Conservation (phyloP, 2,888 invertebrate genomes). For the Antheraea assamensis region DNA sequence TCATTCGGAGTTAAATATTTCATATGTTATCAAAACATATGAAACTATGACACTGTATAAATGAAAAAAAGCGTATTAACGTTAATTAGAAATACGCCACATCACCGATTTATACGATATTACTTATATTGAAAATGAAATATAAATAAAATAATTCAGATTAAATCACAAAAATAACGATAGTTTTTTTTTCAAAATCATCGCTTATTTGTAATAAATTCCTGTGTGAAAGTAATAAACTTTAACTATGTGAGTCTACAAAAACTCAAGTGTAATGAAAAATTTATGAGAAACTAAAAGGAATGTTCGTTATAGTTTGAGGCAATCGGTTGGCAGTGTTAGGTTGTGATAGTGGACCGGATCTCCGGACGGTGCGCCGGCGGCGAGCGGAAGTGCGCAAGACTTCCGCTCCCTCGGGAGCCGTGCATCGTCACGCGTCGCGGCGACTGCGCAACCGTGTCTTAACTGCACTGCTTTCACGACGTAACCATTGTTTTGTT, state of each 20-base stretch:
- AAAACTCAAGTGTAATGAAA: not conserved
- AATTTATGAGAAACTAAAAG: not conserved
- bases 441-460: constrained; percentile 53
- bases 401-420: constrained; percentile 80
- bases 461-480: constrained; percentile 59
- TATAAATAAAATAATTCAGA: no score
- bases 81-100: no score
- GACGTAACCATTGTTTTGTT: constrained; percentile 29
- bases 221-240: no score
- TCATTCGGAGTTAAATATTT: no score
- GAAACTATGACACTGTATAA: no score
- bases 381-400: constrained; percentile 70
- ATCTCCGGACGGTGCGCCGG: constrained; percentile 71
- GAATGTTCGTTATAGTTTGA: constrained; percentile 25
- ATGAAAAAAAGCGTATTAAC: no score
- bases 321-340: constrained; percentile 23
- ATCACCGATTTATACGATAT: no score
- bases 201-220: no score
- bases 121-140: no score
- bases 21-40: no score
- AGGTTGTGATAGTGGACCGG: constrained; percentile 59
- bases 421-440: constrained; percentile 60
- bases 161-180: no score
- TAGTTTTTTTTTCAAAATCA: no score
- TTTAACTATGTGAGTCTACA: not conserved